Base-by-base conservation (phyloP, 2,888 invertebrate genomes). In the Dynastes maya region DNA sequence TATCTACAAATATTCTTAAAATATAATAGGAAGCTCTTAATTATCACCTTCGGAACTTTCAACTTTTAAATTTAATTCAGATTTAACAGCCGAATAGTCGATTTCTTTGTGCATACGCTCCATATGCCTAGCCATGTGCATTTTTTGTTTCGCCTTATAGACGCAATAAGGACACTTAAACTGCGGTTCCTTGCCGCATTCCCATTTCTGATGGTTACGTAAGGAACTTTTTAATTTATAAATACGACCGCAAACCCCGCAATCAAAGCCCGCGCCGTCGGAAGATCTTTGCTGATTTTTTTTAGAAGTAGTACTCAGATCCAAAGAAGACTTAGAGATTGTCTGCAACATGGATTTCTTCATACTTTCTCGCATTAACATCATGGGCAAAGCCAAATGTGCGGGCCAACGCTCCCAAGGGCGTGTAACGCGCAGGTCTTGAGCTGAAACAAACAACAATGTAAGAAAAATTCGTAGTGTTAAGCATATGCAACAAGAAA, bases 141-240 rank as follows among this genome's bases (percentile, higher is more conserved):
- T 95, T 90, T 95, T 95, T 88, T 95, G 95, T 87, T 95, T 95
- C 86, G 95, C 95, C 85, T 94, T 92, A 88, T 95, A 95, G n/a
- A 94, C 94, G 89, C 95, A 95, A 89, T 94, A 94, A 29, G 94
- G 94, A 88, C 96, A 96, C 86, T 94, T 93, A 88, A 95, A 95
- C 88, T 95, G 95, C 27, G 95, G 95, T 88, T 95, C 95, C 88
- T 95, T 95, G 86, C 95, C 95, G 89, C 95, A 95, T 89, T 95
- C 95, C 95, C 95, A 95, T 88, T 95, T 95, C 90, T 95, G 94
- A 87, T 95, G 95, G 88, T 95, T 95, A 80, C 95, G 91, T 85
- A 95, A 90, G 80, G 96, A 96, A 83, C 95, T 95, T 89, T 96
- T 96, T 83, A 96, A 91, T 88, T 96, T 96, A 90, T 96, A 96